Evolutionary conservation across 1,140 invertebrate genomes (phyloP).

Genomic region (Ostrea denselamellosa): DNA sequence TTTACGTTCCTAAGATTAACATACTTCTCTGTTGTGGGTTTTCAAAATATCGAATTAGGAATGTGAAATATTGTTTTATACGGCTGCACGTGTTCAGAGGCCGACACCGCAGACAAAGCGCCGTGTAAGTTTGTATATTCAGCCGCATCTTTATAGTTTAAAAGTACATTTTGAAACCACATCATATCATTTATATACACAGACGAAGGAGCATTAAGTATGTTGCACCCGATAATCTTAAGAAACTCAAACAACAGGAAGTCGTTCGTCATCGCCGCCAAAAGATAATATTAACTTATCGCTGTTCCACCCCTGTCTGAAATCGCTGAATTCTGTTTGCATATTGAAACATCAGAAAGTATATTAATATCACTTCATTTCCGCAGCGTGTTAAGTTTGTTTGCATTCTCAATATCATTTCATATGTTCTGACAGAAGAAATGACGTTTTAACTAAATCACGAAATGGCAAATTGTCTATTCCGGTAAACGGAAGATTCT

Average conservation of each 20-base stretch:
- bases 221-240: slow-evolving; percentile 13
- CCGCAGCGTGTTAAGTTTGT: neutral
- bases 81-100: neutral
- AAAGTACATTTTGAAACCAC: slow-evolving; percentile 23
- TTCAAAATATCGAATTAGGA: neutral
- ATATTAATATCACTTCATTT: slow-evolving; percentile 6
- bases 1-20: neutral
- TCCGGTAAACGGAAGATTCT: neutral
- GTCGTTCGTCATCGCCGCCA: neutral
- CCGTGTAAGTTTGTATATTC: neutral
- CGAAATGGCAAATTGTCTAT: neutral
- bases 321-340: neutral
- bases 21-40: neutral
- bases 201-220: neutral
- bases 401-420: neutral
- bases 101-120: neutral
- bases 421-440: neutral
- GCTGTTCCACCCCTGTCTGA: neutral
- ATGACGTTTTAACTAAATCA: neutral
- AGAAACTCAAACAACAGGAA: neutral
- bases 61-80: slow-evolving; percentile 1
- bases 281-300: neutral
- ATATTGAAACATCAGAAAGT: neutral
- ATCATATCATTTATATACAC: neutral
- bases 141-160: neutral